Percentiles rank a stretch among this genome's conserved stretches.
phyloP scores from a whole-genome alignment of 2,113 vertebrate species.

The Pedionomus torquatus region DNA sequence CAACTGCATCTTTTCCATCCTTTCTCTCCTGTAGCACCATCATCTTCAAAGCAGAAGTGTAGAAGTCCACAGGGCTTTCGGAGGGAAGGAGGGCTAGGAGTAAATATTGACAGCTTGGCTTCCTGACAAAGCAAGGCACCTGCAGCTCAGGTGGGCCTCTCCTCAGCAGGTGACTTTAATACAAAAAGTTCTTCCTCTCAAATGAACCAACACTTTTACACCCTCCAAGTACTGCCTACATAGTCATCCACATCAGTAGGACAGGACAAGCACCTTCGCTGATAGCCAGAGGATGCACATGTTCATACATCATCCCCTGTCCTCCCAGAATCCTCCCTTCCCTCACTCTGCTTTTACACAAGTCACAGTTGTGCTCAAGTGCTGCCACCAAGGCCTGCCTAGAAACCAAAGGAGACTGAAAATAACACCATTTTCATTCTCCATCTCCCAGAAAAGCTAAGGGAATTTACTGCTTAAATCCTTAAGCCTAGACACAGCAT shows the following conservation, averaged over 20 bases:
- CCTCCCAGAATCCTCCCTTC: neutral
- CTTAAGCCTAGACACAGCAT: neutral
- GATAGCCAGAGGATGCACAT: neutral
- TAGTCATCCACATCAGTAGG: neutral
- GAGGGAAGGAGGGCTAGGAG: neutral
- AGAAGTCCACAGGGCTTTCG: neutral
- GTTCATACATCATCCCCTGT: too few relatives aligned
- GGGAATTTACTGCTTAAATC: neutral
- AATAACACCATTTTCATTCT: neutral
- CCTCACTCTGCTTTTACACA: neutral
- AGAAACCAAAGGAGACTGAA: neutral
- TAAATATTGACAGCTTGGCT: neutral
- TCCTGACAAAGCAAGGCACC: neutral
- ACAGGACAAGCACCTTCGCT: neutral
- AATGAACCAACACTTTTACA: neutral
- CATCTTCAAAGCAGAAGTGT: accelerated
- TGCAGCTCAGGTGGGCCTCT: neutral
- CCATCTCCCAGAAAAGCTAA: neutral
- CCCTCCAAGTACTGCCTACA: neutral
- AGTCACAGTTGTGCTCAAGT: neutral
- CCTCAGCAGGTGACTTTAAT: neutral
- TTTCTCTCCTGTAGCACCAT: neutral
- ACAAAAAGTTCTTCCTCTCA: neutral
- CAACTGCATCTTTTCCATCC: neutral
- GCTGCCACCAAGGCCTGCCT: neutral